Evolutionary conservation across 1,140 invertebrate genomes (phyloP), one percentile per base, ranked within the genome.

Genomic region (Schlechtendalia chinensis): DNA sequence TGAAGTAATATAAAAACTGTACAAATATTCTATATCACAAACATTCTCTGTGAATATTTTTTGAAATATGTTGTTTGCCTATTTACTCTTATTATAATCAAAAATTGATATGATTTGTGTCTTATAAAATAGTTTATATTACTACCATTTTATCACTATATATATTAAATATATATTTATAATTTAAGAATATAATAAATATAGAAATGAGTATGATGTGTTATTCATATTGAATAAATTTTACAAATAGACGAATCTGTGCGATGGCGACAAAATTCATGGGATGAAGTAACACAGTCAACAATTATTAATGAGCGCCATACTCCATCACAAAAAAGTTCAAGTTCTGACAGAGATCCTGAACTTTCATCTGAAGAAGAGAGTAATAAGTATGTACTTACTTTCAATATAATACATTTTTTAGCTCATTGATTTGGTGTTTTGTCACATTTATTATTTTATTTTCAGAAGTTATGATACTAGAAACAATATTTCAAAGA

Each of bases 291-390:
- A 86, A 88, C 85, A 85, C 87, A 81, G 50, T 74, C 81, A 54
- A 77, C 54, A 19, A 59, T 39, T 63, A 45, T 50, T 61, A 79
- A 79, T 79, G 75, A 79, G n/a, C 75, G 75, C 8, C 72, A 74
- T 50, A 77, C 81, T 50, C 72, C 71, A 32, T 81, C 81, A 69
- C 81, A 81, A 77, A 74, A 81, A 81, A 81, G 81, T 67, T 81
- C 81, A 45, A 89, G 89, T 84, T 90, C 89, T 11, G 89, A 88
- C 19, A 89, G 88, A n/a, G 89, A 90, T 82, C 88, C 88, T 82
- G 89, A 90, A 82, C 85, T 89, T 58, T 90, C 89, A 50, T 90
- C 89, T 12, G 89, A 89, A 82, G 89, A 90, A 74, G 89, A 90
- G 84, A 90, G 89, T 84, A 89, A 82, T 80, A 89, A 89, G 89